Evolutionary conservation across 2,888 invertebrate species (phyloP).

Genomic region (Scaeva pyrastri): DNA sequence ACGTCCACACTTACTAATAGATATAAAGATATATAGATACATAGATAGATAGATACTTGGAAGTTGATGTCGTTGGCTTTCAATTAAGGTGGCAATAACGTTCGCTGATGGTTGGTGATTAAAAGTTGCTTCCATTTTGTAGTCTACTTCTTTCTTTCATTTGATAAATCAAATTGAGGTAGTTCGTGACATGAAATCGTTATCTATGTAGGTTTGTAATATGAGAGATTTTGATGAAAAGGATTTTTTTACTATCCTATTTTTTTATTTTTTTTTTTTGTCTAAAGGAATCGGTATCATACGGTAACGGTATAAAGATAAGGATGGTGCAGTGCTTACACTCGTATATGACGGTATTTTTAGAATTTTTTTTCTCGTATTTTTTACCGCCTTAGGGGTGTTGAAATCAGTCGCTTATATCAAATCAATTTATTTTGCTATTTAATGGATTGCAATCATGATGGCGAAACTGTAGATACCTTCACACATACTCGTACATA

Average conservation of each 20-base stretch:
- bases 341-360: not conserved
- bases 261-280: not conserved
- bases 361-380: not conserved
- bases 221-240: slow-evolving; percentile 7
- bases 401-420: slow-evolving; percentile 16
- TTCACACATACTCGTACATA: no score
- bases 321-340: no score
- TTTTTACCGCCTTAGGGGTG: not conserved
- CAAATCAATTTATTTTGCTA: slow-evolving; percentile 44
- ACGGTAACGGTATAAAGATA: no score
- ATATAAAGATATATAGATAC: no score
- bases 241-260: no score
- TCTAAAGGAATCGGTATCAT: not conserved
- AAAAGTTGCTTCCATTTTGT: slow-evolving; percentile 41
- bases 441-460: slow-evolving; percentile 24
- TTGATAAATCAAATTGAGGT: slow-evolving; percentile 34
- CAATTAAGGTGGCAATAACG: slow-evolving; percentile 57
- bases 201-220: slow-evolving; percentile 2
- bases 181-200: slow-evolving; percentile 49
- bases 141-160: slow-evolving; percentile 4
- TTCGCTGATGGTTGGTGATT: slow-evolving; percentile 44
- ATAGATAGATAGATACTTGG: not conserved
- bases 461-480: not conserved
- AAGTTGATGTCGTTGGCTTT: slow-evolving; percentile 40
- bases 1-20: no score